phyloP scores from a whole-genome alignment of 35 echinoderm and acorn worm genomes.

The Apostichopus parvimensis region DNA sequence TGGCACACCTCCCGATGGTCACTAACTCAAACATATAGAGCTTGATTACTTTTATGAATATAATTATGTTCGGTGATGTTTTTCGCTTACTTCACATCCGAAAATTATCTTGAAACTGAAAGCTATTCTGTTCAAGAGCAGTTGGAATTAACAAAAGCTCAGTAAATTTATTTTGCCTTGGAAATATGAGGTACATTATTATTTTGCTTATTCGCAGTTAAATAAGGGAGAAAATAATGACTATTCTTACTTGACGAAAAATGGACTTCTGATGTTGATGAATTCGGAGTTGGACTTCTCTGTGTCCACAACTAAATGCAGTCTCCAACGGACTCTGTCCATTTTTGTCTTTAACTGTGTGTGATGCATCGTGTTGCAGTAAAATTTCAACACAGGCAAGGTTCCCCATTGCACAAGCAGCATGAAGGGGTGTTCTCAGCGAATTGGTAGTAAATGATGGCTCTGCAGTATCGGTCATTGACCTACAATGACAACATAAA shows the following conservation, averaged over 20 bases:
- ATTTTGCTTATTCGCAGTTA: no score
- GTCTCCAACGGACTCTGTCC: constrained; percentile 69
- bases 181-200: no score
- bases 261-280: constrained; percentile 44
- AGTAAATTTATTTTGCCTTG: no score
- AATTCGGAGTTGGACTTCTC: constrained; percentile 68
- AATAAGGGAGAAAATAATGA: no score
- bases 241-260: constrained; percentile 6
- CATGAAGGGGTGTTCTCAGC: constrained; percentile 77
- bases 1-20: no score
- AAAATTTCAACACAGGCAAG: constrained; percentile 71
- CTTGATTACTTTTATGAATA: no score
- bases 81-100: no score
- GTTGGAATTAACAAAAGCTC: no score
- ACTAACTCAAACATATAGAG: no score
- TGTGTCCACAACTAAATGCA: constrained; percentile 76
- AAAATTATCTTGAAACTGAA: no score
- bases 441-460: constrained; percentile 51
- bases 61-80: no score
- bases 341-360: constrained; percentile 51
- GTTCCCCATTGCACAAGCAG: constrained; percentile 92
- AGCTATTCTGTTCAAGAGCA: no score
- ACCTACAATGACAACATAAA: not conserved
- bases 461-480: constrained; percentile 15
- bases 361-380: constrained; percentile 64